Conservation (phyloP, 1,140 invertebrate genomes). For the Drosophila bipectinata region DNA sequence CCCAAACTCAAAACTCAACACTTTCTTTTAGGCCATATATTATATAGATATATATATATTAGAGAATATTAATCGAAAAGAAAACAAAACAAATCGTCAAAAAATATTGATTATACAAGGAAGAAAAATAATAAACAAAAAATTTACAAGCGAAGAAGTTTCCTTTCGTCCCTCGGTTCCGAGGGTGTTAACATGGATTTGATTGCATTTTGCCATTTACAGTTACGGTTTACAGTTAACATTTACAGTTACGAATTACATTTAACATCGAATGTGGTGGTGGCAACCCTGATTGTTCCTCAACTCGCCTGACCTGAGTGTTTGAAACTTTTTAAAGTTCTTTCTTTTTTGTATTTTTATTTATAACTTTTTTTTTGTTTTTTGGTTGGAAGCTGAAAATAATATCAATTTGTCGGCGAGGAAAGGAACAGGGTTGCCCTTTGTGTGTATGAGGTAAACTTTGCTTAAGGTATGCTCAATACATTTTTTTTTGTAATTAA, state of each 20-base stretch:
- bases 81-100: constrained; percentile 42
- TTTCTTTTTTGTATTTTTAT: constrained; percentile 5
- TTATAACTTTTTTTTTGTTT: constrained; percentile 9
- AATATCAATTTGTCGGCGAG: constrained; percentile 44
- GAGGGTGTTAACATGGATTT: constrained; percentile 34
- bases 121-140: constrained; percentile 24
- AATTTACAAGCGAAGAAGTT: constrained; percentile 37
- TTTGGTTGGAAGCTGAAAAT: constrained; percentile 50
- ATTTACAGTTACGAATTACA: constrained; percentile 48
- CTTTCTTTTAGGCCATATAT: constrained; percentile 29
- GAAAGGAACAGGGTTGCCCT: constrained; percentile 25
- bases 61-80: constrained; percentile 48
- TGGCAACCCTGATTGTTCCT: constrained; percentile 16
- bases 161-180: constrained; percentile 5
- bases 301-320: constrained; percentile 42
- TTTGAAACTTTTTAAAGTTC: constrained; percentile 40
- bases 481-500: constrained; percentile 11
- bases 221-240: constrained; percentile 39
- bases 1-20: constrained; percentile 35
- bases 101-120: constrained; percentile 22
- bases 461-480: constrained; percentile 37
- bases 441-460: constrained; percentile 43
- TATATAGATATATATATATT: constrained; percentile 47
- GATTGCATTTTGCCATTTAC: constrained; percentile 50
- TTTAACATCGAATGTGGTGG: constrained; percentile 47